phyloP scores from a whole-genome alignment of 2,113 vertebrate genomes.

The Nibea coibor region DNA sequence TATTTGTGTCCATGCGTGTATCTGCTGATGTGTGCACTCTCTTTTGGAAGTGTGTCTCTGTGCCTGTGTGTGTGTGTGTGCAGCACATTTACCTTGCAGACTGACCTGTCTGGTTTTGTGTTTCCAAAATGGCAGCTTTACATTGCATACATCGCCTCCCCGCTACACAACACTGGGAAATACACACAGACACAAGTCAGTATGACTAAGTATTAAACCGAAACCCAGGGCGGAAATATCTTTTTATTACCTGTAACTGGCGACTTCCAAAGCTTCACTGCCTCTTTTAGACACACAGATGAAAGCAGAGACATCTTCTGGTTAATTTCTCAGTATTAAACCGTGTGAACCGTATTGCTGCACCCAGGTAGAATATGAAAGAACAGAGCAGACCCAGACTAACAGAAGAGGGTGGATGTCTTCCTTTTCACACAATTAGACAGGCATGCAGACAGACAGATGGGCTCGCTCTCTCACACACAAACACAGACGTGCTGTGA shows the following conservation, averaged over 20 bases:
- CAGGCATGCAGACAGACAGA: constrained; percentile 44
- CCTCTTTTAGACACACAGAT: constrained; percentile 5
- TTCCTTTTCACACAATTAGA: constrained; percentile 46
- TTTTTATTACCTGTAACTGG: constrained; percentile 14
- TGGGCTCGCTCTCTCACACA: constrained; percentile 10
- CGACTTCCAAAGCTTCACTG: neutral
- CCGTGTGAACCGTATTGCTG: constrained; percentile 60
- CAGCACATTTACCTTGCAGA: neutral
- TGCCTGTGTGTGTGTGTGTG: neutral
- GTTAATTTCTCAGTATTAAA: constrained; percentile 44
- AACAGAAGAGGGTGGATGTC: constrained; percentile 19
- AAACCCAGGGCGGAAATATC: neutral
- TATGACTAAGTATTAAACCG: constrained; percentile 6
- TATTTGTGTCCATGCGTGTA: constrained; percentile 38
- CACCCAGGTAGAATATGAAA: constrained; percentile 51
- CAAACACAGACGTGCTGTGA: constrained; percentile 16
- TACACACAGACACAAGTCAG: neutral
- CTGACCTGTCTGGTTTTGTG: constrained; percentile 18
- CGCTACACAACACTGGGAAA: neutral
- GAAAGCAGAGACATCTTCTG: constrained; percentile 39
- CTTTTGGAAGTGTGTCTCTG: neutral
- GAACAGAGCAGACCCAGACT: constrained; percentile 35
- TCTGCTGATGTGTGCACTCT: constrained; percentile 51
- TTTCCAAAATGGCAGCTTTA: constrained; percentile 8
- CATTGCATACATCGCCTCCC: neutral